Percentiles rank a stretch among this genome's conserved stretches.
Evolutionary conservation across 2,888 invertebrate genomes (phyloP).

Genomic region (Linnaemya tessellans): DNA sequence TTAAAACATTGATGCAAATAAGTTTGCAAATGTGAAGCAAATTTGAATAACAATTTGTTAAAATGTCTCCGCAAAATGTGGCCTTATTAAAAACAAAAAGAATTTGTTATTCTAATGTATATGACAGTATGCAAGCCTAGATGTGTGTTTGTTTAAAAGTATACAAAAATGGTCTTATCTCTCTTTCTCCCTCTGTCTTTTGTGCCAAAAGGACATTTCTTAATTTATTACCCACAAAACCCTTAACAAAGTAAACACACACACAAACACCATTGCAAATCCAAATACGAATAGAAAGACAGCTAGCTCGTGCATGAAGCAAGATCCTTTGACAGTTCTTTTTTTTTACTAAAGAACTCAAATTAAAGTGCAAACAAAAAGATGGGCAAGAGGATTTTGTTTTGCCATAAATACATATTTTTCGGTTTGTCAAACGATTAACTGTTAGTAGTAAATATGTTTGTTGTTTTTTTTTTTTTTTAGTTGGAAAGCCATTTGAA

Average conservation of each 20-base stretch:
- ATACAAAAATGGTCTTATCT: not conserved
- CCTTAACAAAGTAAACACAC: constrained; percentile 26
- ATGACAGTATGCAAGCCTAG: not conserved
- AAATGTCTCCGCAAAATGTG: too few species aligned
- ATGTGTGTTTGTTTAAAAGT: not conserved
- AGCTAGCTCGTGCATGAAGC: not conserved
- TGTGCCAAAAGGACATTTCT: not conserved
- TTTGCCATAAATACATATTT: constrained; percentile 48
- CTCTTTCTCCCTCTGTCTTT: not conserved
- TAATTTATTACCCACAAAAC: constrained; percentile 36
- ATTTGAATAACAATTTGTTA: too few species aligned
- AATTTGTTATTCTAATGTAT: not conserved
- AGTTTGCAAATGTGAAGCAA: too few species aligned
- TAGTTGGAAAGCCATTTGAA: constrained; percentile 61
- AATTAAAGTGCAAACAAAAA: constrained; percentile 20
- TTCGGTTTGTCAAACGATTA: constrained; percentile 70
- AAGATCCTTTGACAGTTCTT: constrained; percentile 62
- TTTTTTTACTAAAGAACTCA: not conserved
- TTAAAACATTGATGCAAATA: too few species aligned
- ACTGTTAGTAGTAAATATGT: constrained; percentile 28
- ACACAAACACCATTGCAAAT: constrained; percentile 18
- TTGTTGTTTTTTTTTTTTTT: constrained; percentile 49
- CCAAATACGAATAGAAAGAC: not conserved
- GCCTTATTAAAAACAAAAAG: too few species aligned
- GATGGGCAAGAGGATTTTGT: constrained; percentile 23